phyloP scores from a whole-genome alignment of 2,797 vertebrate species.

The Catharus ustulatus region DNA sequence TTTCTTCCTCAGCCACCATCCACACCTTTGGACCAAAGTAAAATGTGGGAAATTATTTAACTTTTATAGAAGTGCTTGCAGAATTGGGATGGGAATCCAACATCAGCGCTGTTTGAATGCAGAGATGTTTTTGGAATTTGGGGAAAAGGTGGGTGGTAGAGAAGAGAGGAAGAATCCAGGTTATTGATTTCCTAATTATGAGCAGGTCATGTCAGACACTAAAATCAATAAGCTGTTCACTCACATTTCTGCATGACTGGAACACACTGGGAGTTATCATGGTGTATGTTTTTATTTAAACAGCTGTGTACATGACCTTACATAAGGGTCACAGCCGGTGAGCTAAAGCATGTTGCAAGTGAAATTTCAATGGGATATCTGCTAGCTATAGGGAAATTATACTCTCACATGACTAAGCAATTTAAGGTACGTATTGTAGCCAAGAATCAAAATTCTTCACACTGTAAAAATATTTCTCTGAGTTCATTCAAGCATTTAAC shows the following conservation, averaged over 20 bases:
- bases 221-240: constrained; percentile 11
- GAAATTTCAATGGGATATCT: constrained; percentile 12
- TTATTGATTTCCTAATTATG: constrained; percentile 28
- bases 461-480: constrained; percentile 23
- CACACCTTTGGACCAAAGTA: neutral
- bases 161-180: neutral
- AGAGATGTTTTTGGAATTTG: neutral
- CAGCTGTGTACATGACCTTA: constrained; percentile 10
- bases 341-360: neutral
- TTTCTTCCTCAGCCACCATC: neutral
- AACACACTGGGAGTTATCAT: neutral
- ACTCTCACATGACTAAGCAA: constrained; percentile 1
- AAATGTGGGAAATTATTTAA: neutral
- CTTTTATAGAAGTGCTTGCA: neutral
- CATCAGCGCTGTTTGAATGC: neutral
- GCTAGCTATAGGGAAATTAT: neutral
- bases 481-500: constrained; percentile 34
- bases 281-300: constrained; percentile 26
- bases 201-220: neutral
- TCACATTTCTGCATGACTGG: constrained; percentile 22
- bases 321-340: neutral
- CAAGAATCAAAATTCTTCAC: constrained; percentile 44
- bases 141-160: neutral
- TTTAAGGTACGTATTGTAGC: constrained; percentile 12
- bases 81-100: neutral